Percentiles rank a stretch among this genome's conserved stretches.
Evolutionary conservation across 2,797 vertebrate genomes (phyloP).

Genomic region (Centroberyx gerrardi): DNA sequence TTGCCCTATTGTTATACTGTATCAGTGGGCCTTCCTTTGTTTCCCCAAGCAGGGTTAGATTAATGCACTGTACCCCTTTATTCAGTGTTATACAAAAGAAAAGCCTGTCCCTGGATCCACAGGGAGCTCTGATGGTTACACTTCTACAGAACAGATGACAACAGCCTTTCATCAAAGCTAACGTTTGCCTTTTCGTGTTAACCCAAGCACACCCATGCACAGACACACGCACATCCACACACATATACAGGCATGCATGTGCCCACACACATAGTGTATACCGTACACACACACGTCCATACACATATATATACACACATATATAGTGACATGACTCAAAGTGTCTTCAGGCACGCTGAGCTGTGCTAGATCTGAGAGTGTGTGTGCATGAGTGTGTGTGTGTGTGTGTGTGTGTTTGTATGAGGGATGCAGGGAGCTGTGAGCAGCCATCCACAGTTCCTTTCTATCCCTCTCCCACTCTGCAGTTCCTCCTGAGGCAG

Average conservation of each 20-base stretch:
- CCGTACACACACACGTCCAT: not conserved
- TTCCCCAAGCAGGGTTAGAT: conserved; percentile 81
- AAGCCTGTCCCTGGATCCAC: conserved; percentile 79
- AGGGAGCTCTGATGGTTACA: conserved; percentile 81
- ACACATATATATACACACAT: conserved; percentile 8
- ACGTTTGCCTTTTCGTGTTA: conserved; percentile 73
- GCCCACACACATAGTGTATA: conserved; percentile 4
- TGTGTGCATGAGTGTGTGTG: not conserved
- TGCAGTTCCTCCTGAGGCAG: conserved; percentile 59
- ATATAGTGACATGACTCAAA: conserved; percentile 40
- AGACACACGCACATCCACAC: conserved; percentile 16
- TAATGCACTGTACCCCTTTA: conserved; percentile 82
- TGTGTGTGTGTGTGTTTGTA: conserved; percentile 36
- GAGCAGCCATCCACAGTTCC: conserved; percentile 49
- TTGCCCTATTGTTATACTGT: conserved; percentile 65
- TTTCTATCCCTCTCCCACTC: conserved; percentile 40
- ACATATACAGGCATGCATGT: conserved; percentile 7
- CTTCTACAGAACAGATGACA: conserved; percentile 83
- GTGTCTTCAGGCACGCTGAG: conserved; percentile 41
- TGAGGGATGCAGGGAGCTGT: conserved; percentile 34
- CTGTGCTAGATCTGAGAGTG: conserved; percentile 47
- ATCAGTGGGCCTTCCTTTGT: conserved; percentile 68
- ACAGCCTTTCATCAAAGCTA: conserved; percentile 85
- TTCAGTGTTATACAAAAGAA: conserved; percentile 83
- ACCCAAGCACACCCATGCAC: conserved; percentile 61